A percentile compares a stretch with the other conserved stretches of the same genome.
Evolutionary conservation across 2,888 invertebrate species (phyloP).

Genomic region (Melieria crassipennis): DNA sequence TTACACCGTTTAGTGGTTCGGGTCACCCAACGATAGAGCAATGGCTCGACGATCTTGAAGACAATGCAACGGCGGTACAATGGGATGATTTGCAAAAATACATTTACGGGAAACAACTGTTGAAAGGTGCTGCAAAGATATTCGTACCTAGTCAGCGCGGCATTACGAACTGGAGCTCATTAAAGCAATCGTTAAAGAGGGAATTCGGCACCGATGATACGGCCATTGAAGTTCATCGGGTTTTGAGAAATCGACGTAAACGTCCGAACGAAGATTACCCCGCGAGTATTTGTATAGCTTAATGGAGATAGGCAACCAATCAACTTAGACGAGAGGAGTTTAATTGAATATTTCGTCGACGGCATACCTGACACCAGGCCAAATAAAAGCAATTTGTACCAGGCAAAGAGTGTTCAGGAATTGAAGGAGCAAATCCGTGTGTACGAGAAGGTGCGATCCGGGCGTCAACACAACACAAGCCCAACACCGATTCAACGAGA

Average conservation of each 20-base stretch:
- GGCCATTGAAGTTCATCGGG: slow-evolving; percentile 21
- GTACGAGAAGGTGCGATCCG: slow-evolving; percentile 29
- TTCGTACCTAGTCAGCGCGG: slow-evolving; percentile 21
- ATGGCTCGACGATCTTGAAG: not conserved
- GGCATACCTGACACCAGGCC: slow-evolving; percentile 19
- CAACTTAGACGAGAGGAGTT: slow-evolving; percentile 19
- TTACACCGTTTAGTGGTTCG: not conserved
- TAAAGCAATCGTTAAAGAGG: not conserved
- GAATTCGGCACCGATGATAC: slow-evolving; percentile 9
- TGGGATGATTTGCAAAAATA: slow-evolving; percentile 13
- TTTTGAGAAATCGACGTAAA: slow-evolving; percentile 21
- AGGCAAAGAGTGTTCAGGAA: slow-evolving; percentile 18
- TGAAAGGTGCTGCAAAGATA: slow-evolving; percentile 24
- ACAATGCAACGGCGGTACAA: slow-evolving; percentile 1
- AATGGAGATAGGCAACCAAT: slow-evolving; percentile 23
- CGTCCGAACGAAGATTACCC: slow-evolving; percentile 4
- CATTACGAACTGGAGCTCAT: slow-evolving; percentile 5
- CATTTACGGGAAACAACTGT: slow-evolving; percentile 7
- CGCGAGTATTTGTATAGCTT: slow-evolving; percentile 33
- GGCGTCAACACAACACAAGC: too few relatives aligned
- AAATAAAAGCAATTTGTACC: slow-evolving; percentile 18
- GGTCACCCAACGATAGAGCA: not conserved
- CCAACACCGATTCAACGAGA: too few relatives aligned
- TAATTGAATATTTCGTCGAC: slow-evolving; percentile 25
- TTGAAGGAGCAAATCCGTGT: slow-evolving; percentile 21